These are phyloP conservation scores for Dendronephthya gigantea DNA, from an alignment of 64 coral and sea anemone species.

Conservation along the genomic window DNA sequence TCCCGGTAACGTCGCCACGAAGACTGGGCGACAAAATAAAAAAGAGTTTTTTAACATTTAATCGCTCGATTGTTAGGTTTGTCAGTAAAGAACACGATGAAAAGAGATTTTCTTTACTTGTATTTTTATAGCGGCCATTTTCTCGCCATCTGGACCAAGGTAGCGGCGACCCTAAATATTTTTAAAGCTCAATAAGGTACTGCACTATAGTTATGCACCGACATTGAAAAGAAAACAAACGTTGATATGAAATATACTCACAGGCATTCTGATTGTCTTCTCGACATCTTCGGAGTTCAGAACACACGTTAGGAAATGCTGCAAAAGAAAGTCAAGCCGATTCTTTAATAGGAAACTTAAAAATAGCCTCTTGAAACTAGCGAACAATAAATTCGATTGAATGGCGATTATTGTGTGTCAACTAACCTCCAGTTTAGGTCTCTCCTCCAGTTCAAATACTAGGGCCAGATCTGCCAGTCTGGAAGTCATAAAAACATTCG, in stretches of 20 bases:
- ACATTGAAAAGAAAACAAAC: not conserved
- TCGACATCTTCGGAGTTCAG: slow-evolving; percentile 81
- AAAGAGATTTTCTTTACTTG: slow-evolving; percentile 27
- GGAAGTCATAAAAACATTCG: not conserved
- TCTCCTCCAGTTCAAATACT: slow-evolving; percentile 84
- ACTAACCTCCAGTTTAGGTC: slow-evolving; percentile 63
- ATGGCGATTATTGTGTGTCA: too few relatives aligned
- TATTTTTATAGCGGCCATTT: slow-evolving; percentile 62
- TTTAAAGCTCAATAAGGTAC: not conserved
- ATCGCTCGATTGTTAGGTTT: too few relatives aligned
- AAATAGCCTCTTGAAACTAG: too few relatives aligned
- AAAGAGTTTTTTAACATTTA: too few relatives aligned
- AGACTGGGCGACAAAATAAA: slow-evolving; percentile 40
- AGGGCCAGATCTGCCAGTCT: slow-evolving; percentile 80
- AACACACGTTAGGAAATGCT: slow-evolving; percentile 96
- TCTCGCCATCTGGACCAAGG: slow-evolving; percentile 46
- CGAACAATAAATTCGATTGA: too few relatives aligned
- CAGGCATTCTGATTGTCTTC: slow-evolving; percentile 76
- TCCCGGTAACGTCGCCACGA: slow-evolving; percentile 80
- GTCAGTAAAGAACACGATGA: too few relatives aligned
- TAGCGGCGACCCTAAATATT: slow-evolving; percentile 41
- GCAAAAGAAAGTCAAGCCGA: not conserved
- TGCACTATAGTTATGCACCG: not conserved
- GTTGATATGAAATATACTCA: slow-evolving; percentile 2
- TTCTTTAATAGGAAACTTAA: not conserved